A percentile compares a stretch with the other conserved stretches of the same genome.
These are phyloP conservation scores for Acleris emargana DNA, from an alignment of 2,888 invertebrate genomes.

Conservation along the genomic window DNA sequence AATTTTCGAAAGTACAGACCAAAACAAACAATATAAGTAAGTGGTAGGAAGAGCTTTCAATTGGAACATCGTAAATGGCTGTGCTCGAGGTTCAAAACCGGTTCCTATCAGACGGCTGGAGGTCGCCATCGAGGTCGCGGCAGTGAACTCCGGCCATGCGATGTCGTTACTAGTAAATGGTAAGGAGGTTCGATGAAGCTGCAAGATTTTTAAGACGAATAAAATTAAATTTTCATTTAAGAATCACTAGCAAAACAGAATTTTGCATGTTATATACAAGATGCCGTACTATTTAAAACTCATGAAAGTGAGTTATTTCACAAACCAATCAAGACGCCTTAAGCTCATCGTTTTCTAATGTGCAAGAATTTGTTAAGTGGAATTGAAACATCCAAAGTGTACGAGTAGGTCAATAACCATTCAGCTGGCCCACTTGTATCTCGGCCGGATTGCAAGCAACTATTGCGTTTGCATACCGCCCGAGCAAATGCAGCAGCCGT, in stretches of 20 bases:
- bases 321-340: conserved; percentile 10
- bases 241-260: background rate
- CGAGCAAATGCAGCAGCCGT: conserved; percentile 25
- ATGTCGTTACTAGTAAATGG: conserved; percentile 3
- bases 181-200: background rate
- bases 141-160: conserved; percentile 31
- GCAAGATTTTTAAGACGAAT: background rate
- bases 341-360: conserved; percentile 11
- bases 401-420: conserved; percentile 36
- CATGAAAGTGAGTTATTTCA: conserved; percentile 11
- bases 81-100: conserved; percentile 20
- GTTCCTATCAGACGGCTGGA: conserved; percentile 35
- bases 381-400: conserved; percentile 33
- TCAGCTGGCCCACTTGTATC: conserved; percentile 32
- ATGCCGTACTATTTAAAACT: background rate
- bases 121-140: conserved; percentile 36
- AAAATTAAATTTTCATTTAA: no score
- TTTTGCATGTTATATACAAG: background rate
- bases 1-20: conserved; percentile 24
- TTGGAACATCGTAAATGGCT: conserved; percentile 26
- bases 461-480: conserved; percentile 32
- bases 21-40: conserved; percentile 28
- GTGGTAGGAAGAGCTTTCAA: conserved; percentile 23
- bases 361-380: conserved; percentile 26
- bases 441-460: conserved; percentile 31